These are phyloP conservation scores for Polylopha cassiicola DNA, from an alignment of 2,888 invertebrate genomes.

Conservation along the genomic window DNA sequence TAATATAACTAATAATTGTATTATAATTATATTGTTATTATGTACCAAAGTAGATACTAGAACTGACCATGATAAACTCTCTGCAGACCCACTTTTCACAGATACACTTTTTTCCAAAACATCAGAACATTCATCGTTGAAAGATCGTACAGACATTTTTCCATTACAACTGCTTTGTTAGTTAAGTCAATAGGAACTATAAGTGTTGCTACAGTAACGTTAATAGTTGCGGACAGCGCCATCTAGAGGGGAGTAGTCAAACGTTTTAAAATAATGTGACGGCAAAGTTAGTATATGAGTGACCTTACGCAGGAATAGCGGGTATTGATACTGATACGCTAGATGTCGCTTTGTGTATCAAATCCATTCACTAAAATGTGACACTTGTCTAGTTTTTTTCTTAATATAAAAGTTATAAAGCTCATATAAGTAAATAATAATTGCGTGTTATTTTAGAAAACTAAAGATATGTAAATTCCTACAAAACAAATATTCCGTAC, in stretches of 20 bases:
- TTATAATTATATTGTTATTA: background rate
- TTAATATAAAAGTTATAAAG: too few species aligned
- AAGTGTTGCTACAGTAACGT: constrained; percentile 1
- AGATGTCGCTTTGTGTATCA: too few species aligned
- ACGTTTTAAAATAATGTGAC: background rate
- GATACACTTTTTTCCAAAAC: constrained; percentile 61
- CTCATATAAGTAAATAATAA: too few species aligned
- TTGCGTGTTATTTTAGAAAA: too few species aligned
- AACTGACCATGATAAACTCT: constrained; percentile 52
- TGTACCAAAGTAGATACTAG: constrained; percentile 1
- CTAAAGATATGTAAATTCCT: too few species aligned
- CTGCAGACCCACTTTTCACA: constrained; percentile 54
- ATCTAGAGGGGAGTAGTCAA: constrained; percentile 19
- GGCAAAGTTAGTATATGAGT: too few species aligned
- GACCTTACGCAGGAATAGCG: too few species aligned
- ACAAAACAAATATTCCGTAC: too few species aligned
- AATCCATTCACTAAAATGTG: too few species aligned
- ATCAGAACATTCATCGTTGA: constrained; percentile 61
- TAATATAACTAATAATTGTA: background rate
- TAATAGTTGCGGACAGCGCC: constrained; percentile 5
- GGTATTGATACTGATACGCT: too few species aligned
- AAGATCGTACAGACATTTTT: constrained; percentile 62
- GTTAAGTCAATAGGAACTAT: constrained; percentile 40
- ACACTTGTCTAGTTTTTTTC: too few species aligned
- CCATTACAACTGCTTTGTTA: background rate